Conservation (phyloP, 2,888 invertebrate species). For the Lepidocyrtoides sp. region DNA sequence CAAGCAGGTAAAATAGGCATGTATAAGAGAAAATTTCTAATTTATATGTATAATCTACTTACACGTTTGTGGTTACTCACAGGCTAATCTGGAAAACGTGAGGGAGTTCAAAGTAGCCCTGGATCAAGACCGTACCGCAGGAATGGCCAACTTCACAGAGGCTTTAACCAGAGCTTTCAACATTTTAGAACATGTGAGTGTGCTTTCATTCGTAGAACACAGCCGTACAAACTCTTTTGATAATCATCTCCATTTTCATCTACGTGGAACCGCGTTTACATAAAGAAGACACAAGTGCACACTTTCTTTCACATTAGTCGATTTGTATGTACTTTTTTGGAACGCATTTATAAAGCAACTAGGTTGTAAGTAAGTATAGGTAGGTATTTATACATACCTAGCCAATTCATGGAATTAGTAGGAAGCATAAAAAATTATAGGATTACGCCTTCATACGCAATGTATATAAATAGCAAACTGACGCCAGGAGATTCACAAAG, state of each 20-base stretch:
- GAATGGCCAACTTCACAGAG: slow-evolving; percentile 93
- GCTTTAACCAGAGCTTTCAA: slow-evolving; percentile 95
- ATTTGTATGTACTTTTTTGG: no score
- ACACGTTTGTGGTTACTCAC: slow-evolving; percentile 86
- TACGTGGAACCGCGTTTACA: no score
- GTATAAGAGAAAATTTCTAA: background rate
- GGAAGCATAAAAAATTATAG: background rate
- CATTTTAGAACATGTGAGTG: slow-evolving; percentile 90
- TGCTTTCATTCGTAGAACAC: background rate
- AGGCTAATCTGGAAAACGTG: slow-evolving; percentile 95
- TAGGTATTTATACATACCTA: no score
- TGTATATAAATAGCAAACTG: slow-evolving; percentile 1
- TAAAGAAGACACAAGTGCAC: no score
- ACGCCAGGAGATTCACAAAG: slow-evolving; percentile 43
- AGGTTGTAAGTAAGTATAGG: no score
- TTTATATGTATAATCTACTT: background rate
- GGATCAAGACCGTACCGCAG: slow-evolving; percentile 90
- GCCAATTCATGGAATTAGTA: background rate
- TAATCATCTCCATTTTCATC: background rate
- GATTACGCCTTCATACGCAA: background rate
- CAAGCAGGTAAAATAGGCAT: no score
- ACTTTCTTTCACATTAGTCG: no score
- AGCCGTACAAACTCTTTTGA: background rate
- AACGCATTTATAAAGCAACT: no score
- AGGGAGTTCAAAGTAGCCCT: slow-evolving; percentile 92